A percentile compares a stretch with the other conserved stretches of the same genome.
These are phyloP conservation scores for Crotalus horridus DNA, from an alignment of 2,113 vertebrate species.

Conservation along the genomic window DNA sequence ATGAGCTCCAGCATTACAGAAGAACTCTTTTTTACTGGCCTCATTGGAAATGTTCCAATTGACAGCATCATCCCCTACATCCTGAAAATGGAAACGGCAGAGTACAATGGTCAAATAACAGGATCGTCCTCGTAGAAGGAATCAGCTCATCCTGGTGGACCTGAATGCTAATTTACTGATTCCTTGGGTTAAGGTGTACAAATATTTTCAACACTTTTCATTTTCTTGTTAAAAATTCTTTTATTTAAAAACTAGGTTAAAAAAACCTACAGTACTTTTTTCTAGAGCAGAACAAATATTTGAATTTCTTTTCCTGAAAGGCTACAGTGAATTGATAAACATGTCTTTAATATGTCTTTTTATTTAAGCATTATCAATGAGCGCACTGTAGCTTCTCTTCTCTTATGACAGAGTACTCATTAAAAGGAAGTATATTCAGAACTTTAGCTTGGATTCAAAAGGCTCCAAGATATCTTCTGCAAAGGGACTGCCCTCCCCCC, in stretches of 20 bases:
- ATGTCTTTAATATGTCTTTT: constrained; percentile 68
- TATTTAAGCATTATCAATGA: constrained; percentile 68
- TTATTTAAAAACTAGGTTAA: constrained; percentile 33
- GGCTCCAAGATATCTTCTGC: not conserved
- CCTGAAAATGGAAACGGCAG: constrained; percentile 98
- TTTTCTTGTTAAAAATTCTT: constrained; percentile 46
- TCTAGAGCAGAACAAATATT: constrained; percentile 61
- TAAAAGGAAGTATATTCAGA: constrained; percentile 65
- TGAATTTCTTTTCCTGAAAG: constrained; percentile 71
- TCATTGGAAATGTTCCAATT: constrained; percentile 97
- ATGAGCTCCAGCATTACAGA: constrained; percentile 98
- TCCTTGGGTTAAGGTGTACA: constrained; percentile 39
- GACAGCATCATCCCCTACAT: constrained; percentile 99
- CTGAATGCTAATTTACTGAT: constrained; percentile 25
- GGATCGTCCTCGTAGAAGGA: constrained; percentile 74
- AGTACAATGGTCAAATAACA: constrained; percentile 94
- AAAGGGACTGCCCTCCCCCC: not conserved
- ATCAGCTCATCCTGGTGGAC: constrained; percentile 16
- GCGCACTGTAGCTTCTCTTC: constrained; percentile 71
- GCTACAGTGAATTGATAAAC: constrained; percentile 59
- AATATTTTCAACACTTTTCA: constrained; percentile 39
- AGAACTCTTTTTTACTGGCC: constrained; percentile 97
- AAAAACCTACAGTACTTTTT: constrained; percentile 48
- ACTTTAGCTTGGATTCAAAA: constrained; percentile 13
- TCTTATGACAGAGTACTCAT: constrained; percentile 69